Base-by-base conservation (phyloP, 2,113 vertebrate genomes). In the Miniopterus natalensis region DNA sequence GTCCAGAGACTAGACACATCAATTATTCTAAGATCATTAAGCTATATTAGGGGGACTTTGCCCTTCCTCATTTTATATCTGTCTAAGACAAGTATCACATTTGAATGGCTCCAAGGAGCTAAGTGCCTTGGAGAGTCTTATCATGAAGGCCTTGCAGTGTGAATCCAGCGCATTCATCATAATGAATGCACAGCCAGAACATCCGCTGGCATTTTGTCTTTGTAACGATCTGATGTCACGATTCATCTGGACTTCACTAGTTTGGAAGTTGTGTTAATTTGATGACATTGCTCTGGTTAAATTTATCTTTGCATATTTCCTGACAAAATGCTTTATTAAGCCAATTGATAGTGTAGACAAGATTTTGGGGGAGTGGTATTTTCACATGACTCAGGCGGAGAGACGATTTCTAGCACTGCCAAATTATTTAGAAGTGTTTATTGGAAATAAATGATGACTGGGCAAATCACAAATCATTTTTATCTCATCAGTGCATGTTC, bases 201-300 rank as follows among this genome's bases (percentile, higher is more conserved):
- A 25, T 57, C 68, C n/a, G 47, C 1, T 53, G 18, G 36, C 59
- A 45, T 85, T 61, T 84, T 63, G 36, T 51, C 84, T 97, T 71
- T 75, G 63, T 55, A 73, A 85, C 51, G 73, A 55, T 55, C 84
- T 31, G 68, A 88, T 61, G 29, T 47, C 73, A 25, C 42, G 23
- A 92, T 75, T 93, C 70, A 79, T 57, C 47, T 83, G 57, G 45
- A 79, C 27, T 74, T 73, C 40, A 71, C 61, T 81, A n/a, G 86
- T 92, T 96, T 96, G 57, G 61, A 90, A 95, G 84, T 71, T 73
- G 92, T 84, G 66, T 87, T 90, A 94, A 81, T 75, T 87, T 92
- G 94, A 85, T 13, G 21, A 68, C 29, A 55, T 31, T 49, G 18
- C 42, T 71, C 31, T 77, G 73, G 36, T 89, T 92, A 66, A 74